Evolutionary conservation across 2,888 invertebrate species (phyloP).

Genomic region (Melolontha melolontha): DNA sequence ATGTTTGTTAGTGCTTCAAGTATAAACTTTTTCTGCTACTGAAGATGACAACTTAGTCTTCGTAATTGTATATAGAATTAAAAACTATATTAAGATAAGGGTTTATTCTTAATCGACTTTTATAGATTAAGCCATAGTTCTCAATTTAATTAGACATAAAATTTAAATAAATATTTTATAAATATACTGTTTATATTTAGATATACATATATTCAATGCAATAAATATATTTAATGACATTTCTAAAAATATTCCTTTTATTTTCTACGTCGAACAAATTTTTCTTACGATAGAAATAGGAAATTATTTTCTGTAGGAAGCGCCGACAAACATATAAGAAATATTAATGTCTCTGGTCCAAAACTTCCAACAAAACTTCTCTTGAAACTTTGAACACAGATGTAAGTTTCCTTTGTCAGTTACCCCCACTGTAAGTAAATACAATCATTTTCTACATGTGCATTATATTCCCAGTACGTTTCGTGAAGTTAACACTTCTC

Average conservation of each 20-base stretch:
- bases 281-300: slow-evolving; percentile 14
- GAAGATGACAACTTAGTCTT: too few relatives aligned
- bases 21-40: too few relatives aligned
- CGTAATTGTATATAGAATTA: too few relatives aligned
- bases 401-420: slow-evolving; percentile 30
- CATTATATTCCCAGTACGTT: slow-evolving; percentile 36
- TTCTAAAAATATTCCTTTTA: neutral
- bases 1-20: too few relatives aligned
- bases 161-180: too few relatives aligned
- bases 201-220: too few relatives aligned
- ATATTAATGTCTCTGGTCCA: slow-evolving; percentile 34
- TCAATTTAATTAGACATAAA: too few relatives aligned
- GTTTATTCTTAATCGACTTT: too few relatives aligned
- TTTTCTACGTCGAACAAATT: neutral
- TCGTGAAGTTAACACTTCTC: slow-evolving; percentile 33
- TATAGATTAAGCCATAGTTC: too few relatives aligned
- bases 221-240: neutral
- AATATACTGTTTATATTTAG: too few relatives aligned
- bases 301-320: slow-evolving; percentile 21
- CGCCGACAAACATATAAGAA: slow-evolving; percentile 11
- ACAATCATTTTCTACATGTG: slow-evolving; percentile 36
- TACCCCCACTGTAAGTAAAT: slow-evolving; percentile 31
- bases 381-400: slow-evolving; percentile 29
- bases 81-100: too few relatives aligned
- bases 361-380: slow-evolving; percentile 24